A percentile compares a stretch with the other conserved stretches of the same genome.
These are phyloP conservation scores for Cyanoramphus novaezelandiae DNA, from an alignment of 2,113 vertebrate species.

Conservation along the genomic window DNA sequence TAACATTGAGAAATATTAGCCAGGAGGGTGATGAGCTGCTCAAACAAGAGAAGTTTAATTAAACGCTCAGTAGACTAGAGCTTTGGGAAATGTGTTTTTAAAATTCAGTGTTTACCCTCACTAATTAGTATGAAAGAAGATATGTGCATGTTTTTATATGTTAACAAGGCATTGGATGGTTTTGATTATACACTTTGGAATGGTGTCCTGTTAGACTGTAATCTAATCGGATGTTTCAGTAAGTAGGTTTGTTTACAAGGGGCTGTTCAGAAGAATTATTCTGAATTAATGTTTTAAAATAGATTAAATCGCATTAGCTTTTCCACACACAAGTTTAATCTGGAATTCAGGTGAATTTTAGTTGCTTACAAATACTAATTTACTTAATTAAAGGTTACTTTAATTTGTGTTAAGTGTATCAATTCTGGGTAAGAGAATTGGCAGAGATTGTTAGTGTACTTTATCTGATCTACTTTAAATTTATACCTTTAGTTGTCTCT, in stretches of 20 bases:
- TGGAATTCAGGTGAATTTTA: too few species aligned
- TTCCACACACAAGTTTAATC: too few species aligned
- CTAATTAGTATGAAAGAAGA: neutral
- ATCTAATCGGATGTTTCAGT: neutral
- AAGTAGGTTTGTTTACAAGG: constrained; percentile 9
- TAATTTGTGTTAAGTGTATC: too few species aligned
- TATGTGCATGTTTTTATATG: too few species aligned
- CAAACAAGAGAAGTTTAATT: neutral
- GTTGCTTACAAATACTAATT: too few species aligned
- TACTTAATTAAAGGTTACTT: too few species aligned
- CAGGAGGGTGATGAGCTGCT: neutral
- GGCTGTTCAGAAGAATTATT: neutral
- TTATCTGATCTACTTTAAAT: too few species aligned
- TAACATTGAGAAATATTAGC: neutral
- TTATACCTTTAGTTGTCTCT: too few species aligned
- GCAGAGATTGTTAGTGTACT: too few species aligned
- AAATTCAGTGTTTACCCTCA: neutral
- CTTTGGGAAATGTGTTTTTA: neutral
- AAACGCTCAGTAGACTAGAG: neutral
- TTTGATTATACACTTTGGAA: constrained; percentile 3
- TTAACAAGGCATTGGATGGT: neutral
- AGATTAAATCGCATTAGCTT: neutral
- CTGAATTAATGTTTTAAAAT: constrained; percentile 12
- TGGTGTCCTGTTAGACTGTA: neutral
- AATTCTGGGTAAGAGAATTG: too few species aligned